Conservation (phyloP, 2,113 vertebrate species). For the Melanostigma gelatinosum region DNA sequence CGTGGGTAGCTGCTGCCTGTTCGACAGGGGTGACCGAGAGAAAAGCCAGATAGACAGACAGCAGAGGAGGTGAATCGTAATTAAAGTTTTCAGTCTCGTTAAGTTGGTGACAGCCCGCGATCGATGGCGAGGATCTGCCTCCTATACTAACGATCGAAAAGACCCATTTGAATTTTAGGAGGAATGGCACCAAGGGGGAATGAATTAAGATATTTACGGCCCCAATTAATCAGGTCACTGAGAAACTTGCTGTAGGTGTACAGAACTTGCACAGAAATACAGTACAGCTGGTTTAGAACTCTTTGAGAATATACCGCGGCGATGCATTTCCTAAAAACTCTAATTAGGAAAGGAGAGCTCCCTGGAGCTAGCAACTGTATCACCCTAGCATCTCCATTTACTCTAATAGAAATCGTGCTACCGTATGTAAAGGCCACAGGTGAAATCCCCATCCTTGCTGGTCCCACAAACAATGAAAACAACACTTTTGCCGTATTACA, state of each 20-base stretch:
- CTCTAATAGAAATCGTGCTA: constrained; percentile 21
- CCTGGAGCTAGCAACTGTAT: constrained; percentile 33
- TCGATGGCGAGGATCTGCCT: constrained; percentile 76
- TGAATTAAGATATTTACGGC: constrained; percentile 81
- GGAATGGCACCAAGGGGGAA: constrained; percentile 62
- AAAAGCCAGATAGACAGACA: constrained; percentile 63
- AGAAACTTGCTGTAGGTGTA: constrained; percentile 61
- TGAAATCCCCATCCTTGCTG: constrained; percentile 26
- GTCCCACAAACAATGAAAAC: constrained; percentile 56
- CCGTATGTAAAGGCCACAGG: constrained; percentile 26
- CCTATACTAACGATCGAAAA: constrained; percentile 69
- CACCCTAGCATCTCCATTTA: constrained; percentile 49
- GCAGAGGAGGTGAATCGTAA: constrained; percentile 73
- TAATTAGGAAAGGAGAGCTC: constrained; percentile 58
- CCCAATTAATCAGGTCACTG: constrained; percentile 79
- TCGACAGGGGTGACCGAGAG: constrained; percentile 23
- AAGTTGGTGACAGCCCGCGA: constrained; percentile 79
- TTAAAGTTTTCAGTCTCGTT: constrained; percentile 81
- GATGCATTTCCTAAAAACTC: constrained; percentile 48
- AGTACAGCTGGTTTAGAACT: constrained; percentile 11
- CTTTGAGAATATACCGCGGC: constrained; percentile 4
- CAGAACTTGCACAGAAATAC: constrained; percentile 30
- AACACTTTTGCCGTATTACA: constrained; percentile 27
- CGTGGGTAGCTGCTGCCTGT: constrained; percentile 17
- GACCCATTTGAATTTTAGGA: constrained; percentile 66